Evolutionary conservation across 2,888 invertebrate species (phyloP).

Genomic region (Catocala nupta): DNA sequence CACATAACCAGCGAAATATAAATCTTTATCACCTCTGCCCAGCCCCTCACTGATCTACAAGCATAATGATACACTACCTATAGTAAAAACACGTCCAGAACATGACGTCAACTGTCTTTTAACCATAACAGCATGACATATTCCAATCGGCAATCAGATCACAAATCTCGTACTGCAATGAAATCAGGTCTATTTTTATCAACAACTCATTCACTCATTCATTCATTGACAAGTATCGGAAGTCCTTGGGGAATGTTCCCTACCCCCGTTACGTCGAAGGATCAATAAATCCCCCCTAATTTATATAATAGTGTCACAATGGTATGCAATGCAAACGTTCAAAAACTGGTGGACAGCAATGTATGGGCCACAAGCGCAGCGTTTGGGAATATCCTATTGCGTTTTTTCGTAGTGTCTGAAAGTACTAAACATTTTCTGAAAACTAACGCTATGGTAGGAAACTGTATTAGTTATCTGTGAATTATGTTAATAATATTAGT

Average conservation of each 20-base stretch:
- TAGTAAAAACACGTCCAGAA: no score
- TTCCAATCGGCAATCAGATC: slow-evolving; percentile 1
- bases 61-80: no score
- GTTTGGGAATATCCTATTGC: neutral
- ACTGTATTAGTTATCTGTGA: no score
- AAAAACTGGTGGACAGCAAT: slow-evolving; percentile 67
- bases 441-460: no score
- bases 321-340: slow-evolving; percentile 72
- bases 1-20: no score
- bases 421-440: no score
- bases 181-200: slow-evolving; percentile 36
- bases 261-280: slow-evolving; percentile 53
- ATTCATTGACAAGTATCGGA: slow-evolving; percentile 28
- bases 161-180: slow-evolving; percentile 2
- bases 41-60: no score
- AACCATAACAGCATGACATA: no score
- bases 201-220: slow-evolving; percentile 2
- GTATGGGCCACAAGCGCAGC: slow-evolving; percentile 47
- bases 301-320: slow-evolving; percentile 69
- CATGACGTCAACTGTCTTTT: no score
- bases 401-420: no score
- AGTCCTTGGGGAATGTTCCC: slow-evolving; percentile 34
- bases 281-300: slow-evolving; percentile 72
- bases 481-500: no score
- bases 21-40: no score